Base-by-base conservation (phyloP, 2,113 vertebrate species). In the Pheucticus melanocephalus region DNA sequence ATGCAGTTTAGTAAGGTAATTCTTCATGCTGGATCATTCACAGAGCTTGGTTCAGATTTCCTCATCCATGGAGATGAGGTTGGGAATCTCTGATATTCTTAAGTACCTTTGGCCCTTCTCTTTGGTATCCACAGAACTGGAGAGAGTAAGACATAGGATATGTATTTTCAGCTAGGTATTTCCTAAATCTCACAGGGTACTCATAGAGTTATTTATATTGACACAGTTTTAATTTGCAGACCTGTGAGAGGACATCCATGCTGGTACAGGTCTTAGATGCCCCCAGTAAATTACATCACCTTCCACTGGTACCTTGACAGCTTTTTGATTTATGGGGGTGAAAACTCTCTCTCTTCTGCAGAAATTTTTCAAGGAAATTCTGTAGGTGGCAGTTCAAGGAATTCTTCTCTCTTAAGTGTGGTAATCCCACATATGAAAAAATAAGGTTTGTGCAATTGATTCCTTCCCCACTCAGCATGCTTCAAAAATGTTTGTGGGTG, bases 341-440 rank as follows among this genome's bases (percentile, higher is more conserved):
- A 77, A 93, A 86, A 76, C 20, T 59, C 31, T 72, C 19, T 85
- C 73, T 94, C 21, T 59, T 59, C 40, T 86, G 37, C 57, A 92
- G 50, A 90, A 90, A n/a, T 44, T 76, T 64, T 90, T 82, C 69
- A 78, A 78, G 54, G 60, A 82, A 93, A 87, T 89, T 83, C 64
- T 92, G 92, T 88, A 83, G 93, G 93, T 83, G 93, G 86, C 60
- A 95, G 71, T 80, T 96, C 86, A 94, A 92, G 92, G 69, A 90
- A 93, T 86, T 90, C 42, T 94, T 91, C 54, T 91, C 79, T 80
- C 64, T 40, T 39, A n/a, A 80, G 30, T 44, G 60, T 86, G 68
- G 64, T 93, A 88, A 90, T 95, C 79, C 68, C 68, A 73, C 71
- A 30, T 68, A 80, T 20, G 50, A 82, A 78, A 93, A 95, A 94